Evolutionary conservation across 64 coral and sea anemone species (phyloP).

Genomic region (Stichodactyla mertensii): DNA sequence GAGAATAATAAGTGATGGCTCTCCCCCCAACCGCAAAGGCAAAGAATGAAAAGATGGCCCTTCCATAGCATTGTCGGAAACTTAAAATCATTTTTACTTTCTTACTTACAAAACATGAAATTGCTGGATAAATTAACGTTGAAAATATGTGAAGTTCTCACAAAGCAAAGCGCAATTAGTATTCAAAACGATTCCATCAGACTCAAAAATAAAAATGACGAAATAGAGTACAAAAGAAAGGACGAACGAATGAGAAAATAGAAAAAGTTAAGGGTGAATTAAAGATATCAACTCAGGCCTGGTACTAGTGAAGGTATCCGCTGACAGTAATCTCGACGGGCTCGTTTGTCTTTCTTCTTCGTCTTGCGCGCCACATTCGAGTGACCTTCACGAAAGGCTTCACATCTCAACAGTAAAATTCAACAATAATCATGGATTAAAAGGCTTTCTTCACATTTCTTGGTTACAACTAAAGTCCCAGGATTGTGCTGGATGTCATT

Average conservation of each 20-base stretch:
- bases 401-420: neutral
- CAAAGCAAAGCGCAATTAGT: neutral
- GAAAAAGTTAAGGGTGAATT: too few relatives aligned
- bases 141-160: neutral
- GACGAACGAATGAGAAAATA: neutral
- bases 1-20: too few relatives aligned
- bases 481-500: neutral
- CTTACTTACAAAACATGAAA: too few relatives aligned
- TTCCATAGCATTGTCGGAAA: too few relatives aligned
- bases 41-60: too few relatives aligned
- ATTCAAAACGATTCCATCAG: neutral
- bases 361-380: conserved; percentile 12
- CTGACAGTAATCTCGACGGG: neutral
- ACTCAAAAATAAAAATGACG: neutral
- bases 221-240: neutral
- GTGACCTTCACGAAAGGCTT: neutral
- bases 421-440: neutral
- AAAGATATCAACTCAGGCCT: neutral
- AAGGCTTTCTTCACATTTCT: neutral
- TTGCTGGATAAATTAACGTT: too few relatives aligned
- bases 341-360: neutral
- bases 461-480: neutral
- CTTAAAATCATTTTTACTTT: too few relatives aligned
- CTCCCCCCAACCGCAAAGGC: too few relatives aligned
- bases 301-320: neutral